phyloP scores from a whole-genome alignment of 2,113 vertebrate species.

The Columba livia region DNA sequence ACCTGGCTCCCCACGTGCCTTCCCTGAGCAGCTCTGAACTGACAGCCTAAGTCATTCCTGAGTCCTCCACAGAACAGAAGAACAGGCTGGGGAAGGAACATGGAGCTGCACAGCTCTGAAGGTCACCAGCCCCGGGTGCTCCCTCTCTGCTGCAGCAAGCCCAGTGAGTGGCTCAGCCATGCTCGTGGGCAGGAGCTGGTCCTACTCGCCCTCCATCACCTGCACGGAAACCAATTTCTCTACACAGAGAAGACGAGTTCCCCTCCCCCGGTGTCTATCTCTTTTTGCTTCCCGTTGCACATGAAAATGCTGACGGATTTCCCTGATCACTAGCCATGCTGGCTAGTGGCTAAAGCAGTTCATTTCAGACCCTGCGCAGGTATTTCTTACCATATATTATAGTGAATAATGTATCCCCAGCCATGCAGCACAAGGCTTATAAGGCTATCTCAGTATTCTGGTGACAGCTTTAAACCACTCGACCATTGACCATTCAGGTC shows the following conservation, averaged over 20 bases:
- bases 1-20: rapidly evolving
- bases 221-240: not conserved
- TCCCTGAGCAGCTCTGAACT: not conserved
- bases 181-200: not conserved
- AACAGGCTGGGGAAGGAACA: rapidly evolving
- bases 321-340: slow-evolving; percentile 62
- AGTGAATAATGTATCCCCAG: slow-evolving; percentile 72
- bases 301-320: slow-evolving; percentile 63
- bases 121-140: not conserved
- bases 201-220: not conserved
- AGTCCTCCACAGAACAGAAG: not conserved
- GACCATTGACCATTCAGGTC: slow-evolving; percentile 74
- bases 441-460: slow-evolving; percentile 73
- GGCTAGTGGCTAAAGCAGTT: slow-evolving; percentile 70
- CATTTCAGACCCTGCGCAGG: slow-evolving; percentile 61
- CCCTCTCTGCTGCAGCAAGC: not conserved
- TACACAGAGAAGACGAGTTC: not conserved
- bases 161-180: not conserved
- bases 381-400: slow-evolving; percentile 72
- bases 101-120: not conserved
- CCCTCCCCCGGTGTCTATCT: not conserved
- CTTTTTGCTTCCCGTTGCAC: slow-evolving; percentile 24
- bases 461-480: slow-evolving; percentile 74
- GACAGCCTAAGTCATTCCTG: not conserved
- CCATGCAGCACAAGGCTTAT: slow-evolving; percentile 70